Base-by-base conservation (phyloP, 2,888 invertebrate genomes). In the Notocelia uddmanniana region DNA sequence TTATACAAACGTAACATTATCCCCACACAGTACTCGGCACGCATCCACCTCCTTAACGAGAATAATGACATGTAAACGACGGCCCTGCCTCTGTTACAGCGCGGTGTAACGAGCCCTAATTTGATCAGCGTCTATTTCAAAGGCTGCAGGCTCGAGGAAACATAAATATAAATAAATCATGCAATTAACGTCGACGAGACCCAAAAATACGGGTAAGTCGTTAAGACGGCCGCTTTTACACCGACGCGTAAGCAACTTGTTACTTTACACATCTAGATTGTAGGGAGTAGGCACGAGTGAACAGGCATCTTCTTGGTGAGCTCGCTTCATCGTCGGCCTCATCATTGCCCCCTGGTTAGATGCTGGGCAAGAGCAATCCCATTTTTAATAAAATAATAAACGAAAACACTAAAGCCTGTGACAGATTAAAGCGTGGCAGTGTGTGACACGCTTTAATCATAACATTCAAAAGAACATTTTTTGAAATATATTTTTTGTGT, bases 131-230 rank as follows among this genome's bases (percentile, higher is more conserved):
- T 67, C 66, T 71, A 71, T 71, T 60, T 66, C 66, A 55, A 64
- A 66, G 69, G 63, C 57, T 57, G 50, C 18, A 41, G 26, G 68
- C 50, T 58, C 69, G 73, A 73, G 78, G 79, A 81, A 80, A 82
- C 79, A 81, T 81, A 83, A 82, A 83, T 82, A 82, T 77, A 85
- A 80, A 86, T 87, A 86, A 85, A 86, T 83, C 84, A 85, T 79
- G 82, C 79, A 82, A 86, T 88, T 85, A 87, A 84, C 81, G 87
- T 85, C 86, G 80, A 80, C 80, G 74, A 76, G 76, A 76, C 79
- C 80, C 80, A 77, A 83, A 64, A 82, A 84, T 84, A 85, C 80
- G 79, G 75, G 74, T 76, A 78, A 77, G 82, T 82, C 79, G 80
- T 83, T 83, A 80, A 78, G 67, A 37, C 23, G 77, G 58, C 68